These are phyloP conservation scores for Solen grandis DNA, from an alignment of 1,140 invertebrate species.

Conservation along the genomic window DNA sequence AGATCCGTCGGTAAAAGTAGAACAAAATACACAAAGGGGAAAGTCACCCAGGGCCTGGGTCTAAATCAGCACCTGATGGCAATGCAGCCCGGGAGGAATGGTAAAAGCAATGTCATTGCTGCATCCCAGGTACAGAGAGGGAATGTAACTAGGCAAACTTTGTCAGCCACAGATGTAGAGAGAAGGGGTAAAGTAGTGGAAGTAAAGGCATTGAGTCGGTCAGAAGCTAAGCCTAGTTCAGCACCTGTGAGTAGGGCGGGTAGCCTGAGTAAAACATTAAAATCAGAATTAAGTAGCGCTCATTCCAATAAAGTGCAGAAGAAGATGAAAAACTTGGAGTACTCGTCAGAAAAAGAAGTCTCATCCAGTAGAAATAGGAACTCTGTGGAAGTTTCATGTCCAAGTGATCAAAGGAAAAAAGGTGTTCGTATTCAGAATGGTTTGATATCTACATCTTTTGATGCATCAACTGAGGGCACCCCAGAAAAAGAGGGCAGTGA, in stretches of 20 bases:
- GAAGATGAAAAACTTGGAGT: background rate
- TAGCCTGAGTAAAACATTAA: background rate
- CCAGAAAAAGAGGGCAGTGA: background rate
- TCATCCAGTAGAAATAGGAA: background rate
- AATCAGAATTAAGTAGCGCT: background rate
- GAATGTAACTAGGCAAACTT: background rate
- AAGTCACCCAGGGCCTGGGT: background rate
- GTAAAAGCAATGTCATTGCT: background rate
- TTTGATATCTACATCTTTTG: constrained; percentile 31
- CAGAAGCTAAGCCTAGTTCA: background rate
- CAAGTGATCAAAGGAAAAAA: too few relatives aligned
- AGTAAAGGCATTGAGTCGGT: background rate
- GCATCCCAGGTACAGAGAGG: background rate
- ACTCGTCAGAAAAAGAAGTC: background rate
- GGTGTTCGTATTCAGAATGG: constrained; percentile 42
- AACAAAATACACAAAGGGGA: too few relatives aligned
- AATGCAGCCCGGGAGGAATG: background rate
- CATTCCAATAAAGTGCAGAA: background rate
- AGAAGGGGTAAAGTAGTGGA: constrained; percentile 1
- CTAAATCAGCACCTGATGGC: background rate
- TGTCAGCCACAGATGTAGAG: background rate
- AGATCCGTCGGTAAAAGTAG: too few relatives aligned
- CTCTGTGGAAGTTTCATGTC: too few relatives aligned
- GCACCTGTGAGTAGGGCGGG: constrained; percentile 2
- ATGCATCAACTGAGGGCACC: background rate